A percentile compares a stretch with the other conserved stretches of the same genome.
Evolutionary conservation across 2,113 vertebrate species (phyloP).

Genomic region (Silurus asotus): DNA sequence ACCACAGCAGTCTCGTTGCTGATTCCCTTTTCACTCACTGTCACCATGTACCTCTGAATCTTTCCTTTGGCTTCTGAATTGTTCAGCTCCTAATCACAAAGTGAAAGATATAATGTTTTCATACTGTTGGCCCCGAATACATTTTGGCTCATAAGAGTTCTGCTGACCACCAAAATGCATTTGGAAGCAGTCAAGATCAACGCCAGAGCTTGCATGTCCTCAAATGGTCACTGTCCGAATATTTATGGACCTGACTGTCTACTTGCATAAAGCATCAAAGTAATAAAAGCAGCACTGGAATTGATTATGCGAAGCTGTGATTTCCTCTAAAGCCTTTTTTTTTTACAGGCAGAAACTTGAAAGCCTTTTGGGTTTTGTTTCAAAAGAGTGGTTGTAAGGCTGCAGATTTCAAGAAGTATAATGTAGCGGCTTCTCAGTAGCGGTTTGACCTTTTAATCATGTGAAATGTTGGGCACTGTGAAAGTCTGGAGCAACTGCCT

Average conservation of each 20-base stretch:
- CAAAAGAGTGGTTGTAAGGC: conserved; percentile 40
- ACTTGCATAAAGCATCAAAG: not conserved
- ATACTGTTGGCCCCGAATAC: not conserved
- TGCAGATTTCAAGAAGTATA: conserved; percentile 42
- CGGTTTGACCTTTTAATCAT: conserved; percentile 47
- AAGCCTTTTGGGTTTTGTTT: conserved; percentile 56
- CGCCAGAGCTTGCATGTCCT: too few species aligned
- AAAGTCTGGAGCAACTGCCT: not conserved
- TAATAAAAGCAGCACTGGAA: not conserved
- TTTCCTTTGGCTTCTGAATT: conserved; percentile 63
- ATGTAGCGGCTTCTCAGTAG: too few species aligned
- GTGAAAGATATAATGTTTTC: not conserved
- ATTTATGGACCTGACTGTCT: too few species aligned
- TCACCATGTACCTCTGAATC: conserved; percentile 63
- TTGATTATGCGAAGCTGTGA: conserved; percentile 44
- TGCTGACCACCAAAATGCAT: not conserved
- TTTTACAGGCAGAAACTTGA: conserved; percentile 73
- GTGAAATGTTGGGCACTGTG: not conserved
- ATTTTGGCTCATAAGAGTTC: not conserved
- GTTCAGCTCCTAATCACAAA: conserved; percentile 57
- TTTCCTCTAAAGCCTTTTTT: conserved; percentile 65
- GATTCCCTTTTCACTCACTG: conserved; percentile 23
- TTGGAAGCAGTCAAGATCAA: too few species aligned
- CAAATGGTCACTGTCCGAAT: too few species aligned
- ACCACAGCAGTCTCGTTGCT: not conserved